phyloP scores from a whole-genome alignment of 1,140 invertebrate species.

The Lordiphosa stackelbergi region DNA sequence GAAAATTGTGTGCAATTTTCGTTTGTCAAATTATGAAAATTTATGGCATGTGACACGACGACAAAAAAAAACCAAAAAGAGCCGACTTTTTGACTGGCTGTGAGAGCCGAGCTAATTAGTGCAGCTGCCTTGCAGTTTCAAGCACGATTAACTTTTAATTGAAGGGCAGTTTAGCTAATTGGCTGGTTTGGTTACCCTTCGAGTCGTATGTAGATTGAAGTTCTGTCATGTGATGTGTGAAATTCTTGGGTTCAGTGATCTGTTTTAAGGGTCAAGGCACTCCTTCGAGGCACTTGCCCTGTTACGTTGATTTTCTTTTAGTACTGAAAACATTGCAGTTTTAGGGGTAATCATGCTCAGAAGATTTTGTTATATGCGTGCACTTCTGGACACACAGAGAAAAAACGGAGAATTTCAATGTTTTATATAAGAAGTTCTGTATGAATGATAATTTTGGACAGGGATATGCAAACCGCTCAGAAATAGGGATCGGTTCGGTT shows the following conservation, averaged over 20 bases:
- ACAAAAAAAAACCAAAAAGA: conserved; percentile 4
- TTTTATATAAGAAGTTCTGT: no score
- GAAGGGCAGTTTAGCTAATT: conserved; percentile 64
- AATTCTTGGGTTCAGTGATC: conserved; percentile 6
- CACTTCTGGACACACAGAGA: no score
- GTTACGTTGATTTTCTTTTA: no score
- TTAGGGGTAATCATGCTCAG: no score
- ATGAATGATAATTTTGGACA: no score
- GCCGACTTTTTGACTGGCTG: conserved; percentile 22
- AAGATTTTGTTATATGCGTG: no score
- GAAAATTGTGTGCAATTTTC: conserved; percentile 60
- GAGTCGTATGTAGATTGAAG: conserved; percentile 46
- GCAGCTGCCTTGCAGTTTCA: conserved; percentile 49
- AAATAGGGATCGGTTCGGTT: no score
- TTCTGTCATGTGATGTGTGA: conserved; percentile 2
- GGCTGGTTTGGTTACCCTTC: conserved; percentile 13
- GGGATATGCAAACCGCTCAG: no score
- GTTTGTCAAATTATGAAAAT: conserved; percentile 70
- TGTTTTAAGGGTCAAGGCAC: no score
- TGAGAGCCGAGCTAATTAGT: conserved; percentile 68
- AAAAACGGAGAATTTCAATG: no score
- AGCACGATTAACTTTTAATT: conserved; percentile 71
- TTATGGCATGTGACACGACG: conserved; percentile 49
- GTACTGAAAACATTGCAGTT: no score
- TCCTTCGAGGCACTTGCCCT: no score